phyloP scores from a whole-genome alignment of 2,888 invertebrate genomes.

The Eueremaeus valkanovi region DNA sequence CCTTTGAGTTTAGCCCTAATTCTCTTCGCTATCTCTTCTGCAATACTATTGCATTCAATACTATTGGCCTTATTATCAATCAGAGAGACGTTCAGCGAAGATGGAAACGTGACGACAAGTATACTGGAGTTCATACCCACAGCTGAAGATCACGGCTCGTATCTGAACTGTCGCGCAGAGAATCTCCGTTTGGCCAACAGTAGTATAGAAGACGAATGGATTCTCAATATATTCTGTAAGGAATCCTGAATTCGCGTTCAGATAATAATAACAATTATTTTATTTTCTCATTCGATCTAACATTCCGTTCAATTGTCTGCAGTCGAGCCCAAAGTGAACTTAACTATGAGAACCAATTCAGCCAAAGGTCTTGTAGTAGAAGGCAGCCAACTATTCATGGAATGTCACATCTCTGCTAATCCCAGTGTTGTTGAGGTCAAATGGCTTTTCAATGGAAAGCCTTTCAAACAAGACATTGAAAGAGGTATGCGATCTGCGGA shows the following conservation, averaged over 20 bases:
- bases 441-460: constrained; percentile 29
- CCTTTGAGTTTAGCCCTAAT: neutral
- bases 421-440: constrained; percentile 32
- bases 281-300: neutral
- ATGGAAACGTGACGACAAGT: constrained; percentile 32
- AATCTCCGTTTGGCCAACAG: constrained; percentile 26
- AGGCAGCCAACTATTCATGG: constrained; percentile 25
- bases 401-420: constrained; percentile 20
- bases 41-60: neutral
- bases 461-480: constrained; percentile 20
- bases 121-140: constrained; percentile 8
- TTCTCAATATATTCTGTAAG: constrained; percentile 25
- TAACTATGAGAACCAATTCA: constrained; percentile 11
- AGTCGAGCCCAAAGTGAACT: constrained; percentile 30
- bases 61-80: neutral
- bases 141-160: constrained; percentile 26
- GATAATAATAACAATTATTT: neutral
- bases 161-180: constrained; percentile 31
- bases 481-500: constrained; percentile 17
- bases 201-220: constrained; percentile 9
- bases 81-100: constrained; percentile 16
- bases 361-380: neutral
- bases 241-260: neutral
- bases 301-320: neutral
- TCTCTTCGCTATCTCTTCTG: too few species aligned